Evolutionary conservation across 2,113 vertebrate species (phyloP), one percentile per base, ranked within the genome.

Genomic region (Passer domesticus): DNA sequence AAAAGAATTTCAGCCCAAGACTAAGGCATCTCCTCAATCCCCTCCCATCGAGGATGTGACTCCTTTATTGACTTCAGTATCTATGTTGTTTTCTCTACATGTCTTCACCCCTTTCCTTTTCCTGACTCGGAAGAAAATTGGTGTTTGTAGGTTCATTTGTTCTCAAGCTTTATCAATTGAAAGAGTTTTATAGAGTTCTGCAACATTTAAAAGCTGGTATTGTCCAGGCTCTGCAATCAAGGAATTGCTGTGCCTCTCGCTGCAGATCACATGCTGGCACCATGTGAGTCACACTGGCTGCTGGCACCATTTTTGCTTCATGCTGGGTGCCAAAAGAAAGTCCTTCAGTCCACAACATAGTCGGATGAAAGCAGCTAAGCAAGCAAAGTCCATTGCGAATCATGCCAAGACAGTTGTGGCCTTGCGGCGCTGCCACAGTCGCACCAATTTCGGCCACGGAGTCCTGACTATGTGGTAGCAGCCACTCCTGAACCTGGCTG

Each of bases 381-480:
- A 19, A 62, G 28, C 25, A 39, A 62, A 39, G 59, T 20, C 25
- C 25, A 20, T 39, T 39, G 37, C 0, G 4, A 62, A 19, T 62
- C 37, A 28, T 39, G 59, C 11, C 59, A 62, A 39, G 17, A 62
- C 11, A 60, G 25, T 17, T 2, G 2, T 25, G n/a, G n/a, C 23
- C 7, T 0, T 25, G n/a, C 7, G 3, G 59, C 3, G 6, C 59
- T 39, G 24, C 59, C 11, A 39, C 59, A 39, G 23, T 60, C 5
- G 1, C 35, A 37, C 35, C 22, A 17, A 17, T 60, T 60, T 37
- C 1, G 2, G 10, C 58, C 1, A 3, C 3, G 2, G 24, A 37
- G 24, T 60, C 24, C 10, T 4, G 2, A 9, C 58, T 37, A 13
- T 13, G 58, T 37, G 58, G 35, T 7, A 8, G 58, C 23, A 12